Conservation (phyloP, 2,113 vertebrate species). For the Pitta sordida region DNA sequence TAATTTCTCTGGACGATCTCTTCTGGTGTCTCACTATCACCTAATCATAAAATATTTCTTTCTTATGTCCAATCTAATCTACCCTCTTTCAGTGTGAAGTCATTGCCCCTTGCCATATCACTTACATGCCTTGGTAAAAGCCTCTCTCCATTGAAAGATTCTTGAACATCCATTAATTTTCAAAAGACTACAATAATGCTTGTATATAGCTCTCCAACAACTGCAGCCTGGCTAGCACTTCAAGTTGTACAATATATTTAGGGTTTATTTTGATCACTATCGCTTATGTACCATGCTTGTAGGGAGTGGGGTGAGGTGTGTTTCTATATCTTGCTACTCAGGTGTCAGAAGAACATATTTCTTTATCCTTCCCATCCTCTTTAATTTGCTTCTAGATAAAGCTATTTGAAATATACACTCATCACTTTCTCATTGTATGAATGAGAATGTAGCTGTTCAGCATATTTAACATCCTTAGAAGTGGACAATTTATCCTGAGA, state of each 20-base stretch:
- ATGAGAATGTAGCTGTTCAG: background rate
- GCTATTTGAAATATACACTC: background rate
- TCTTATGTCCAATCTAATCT: background rate
- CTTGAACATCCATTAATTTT: background rate
- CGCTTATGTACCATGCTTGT: background rate
- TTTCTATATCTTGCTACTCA: background rate
- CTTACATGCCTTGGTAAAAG: background rate
- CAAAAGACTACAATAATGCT: background rate
- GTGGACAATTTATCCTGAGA: background rate
- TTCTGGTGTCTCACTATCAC: background rate
- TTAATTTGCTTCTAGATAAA: background rate
- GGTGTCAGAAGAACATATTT: background rate
- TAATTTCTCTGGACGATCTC: background rate
- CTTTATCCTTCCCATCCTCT: background rate
- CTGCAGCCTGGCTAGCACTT: background rate
- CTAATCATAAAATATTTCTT: background rate
- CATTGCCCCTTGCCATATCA: background rate
- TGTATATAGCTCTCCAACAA: background rate
- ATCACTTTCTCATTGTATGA: background rate
- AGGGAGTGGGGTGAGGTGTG: fast-evolving
- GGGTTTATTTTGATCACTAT: background rate
- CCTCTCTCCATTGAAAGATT: background rate
- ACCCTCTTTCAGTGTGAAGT: background rate
- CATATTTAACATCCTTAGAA: background rate
- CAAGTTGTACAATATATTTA: background rate